Evolutionary conservation across 1,140 invertebrate genomes (phyloP), one percentile per base, ranked within the genome.

Genomic region (Drosophila chauvacae): DNA sequence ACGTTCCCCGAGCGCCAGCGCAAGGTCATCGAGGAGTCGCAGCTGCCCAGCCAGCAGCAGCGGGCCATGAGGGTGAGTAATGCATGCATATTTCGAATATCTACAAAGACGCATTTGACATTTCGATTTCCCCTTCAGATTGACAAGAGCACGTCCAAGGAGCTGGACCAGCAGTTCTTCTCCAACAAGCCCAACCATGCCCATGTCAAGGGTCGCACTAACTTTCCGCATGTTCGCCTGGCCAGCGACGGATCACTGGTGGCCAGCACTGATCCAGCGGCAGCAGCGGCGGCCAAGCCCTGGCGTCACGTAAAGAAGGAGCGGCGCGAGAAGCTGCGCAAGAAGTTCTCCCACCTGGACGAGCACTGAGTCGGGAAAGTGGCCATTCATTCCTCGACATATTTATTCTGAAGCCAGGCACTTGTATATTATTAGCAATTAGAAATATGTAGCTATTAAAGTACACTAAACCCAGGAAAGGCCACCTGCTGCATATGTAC

Each of bases 311-410:
- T 95, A 6, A 96, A 96, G 81, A 96, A 96, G 81, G 96, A 97
- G 56, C 97, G 97, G 87, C 95, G 95, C 75, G 97, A 98, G 90
- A 98, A 98, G 92, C 90, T 97, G n/a, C 94, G 97, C 83, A 94
- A 96, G 91, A 93, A 97, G 23, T 97, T 97, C 92, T 94, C 94
- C 39, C 95, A 98, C 93, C 94, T 98, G 51, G 96, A 97, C 93
- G 94, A 96, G 92, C 96, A 96, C 58, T 88, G 68, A 78, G 39
- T 11, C 35, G 4, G 14, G 14, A 1, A 14, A 26, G 1, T n/a
- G 23, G 20, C 33, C 28, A 20, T 20, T 48, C 33, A 20, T 20
- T 48, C 33, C 51, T 10, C 20, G 14, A 11, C 16, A 33, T 35
- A 69, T 65, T 69, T 69, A 65, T 51, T 42, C 30, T 20, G 20